These are phyloP conservation scores for Brachycybe producta DNA, from an alignment of 2,888 invertebrate genomes.

Conservation along the genomic window DNA sequence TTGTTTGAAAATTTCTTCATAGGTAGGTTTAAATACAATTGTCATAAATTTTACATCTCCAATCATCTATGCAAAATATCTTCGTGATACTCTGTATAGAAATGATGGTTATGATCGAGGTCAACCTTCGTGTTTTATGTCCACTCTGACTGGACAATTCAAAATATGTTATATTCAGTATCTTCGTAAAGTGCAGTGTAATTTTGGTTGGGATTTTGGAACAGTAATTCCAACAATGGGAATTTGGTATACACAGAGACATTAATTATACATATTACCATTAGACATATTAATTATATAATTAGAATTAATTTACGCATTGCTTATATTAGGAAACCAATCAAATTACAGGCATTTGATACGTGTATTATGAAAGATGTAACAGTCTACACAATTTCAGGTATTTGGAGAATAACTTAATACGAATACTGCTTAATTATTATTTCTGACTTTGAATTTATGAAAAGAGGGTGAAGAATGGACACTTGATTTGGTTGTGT, in stretches of 20 bases:
- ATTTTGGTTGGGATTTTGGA: conserved; percentile 95
- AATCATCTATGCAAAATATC: conserved; percentile 44
- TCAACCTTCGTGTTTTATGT: conserved; percentile 32
- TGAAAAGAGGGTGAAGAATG: too few relatives aligned
- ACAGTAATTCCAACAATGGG: conserved; percentile 87
- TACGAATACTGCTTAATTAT: too few relatives aligned
- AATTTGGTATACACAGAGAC: conserved; percentile 61
- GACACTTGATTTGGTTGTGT: too few relatives aligned
- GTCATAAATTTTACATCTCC: conserved; percentile 51
- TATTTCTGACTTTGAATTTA: too few relatives aligned
- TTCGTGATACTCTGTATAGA: too few relatives aligned
- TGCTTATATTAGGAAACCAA: conserved; percentile 58
- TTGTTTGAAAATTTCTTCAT: conserved; percentile 36
- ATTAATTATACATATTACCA: not conserved
- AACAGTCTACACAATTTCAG: conserved; percentile 31
- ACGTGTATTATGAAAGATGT: conserved; percentile 50
- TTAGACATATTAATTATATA: too few relatives aligned
- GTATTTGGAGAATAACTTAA: too few relatives aligned
- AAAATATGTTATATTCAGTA: conserved; percentile 90
- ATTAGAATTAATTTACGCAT: too few relatives aligned
- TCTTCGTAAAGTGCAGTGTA: conserved; percentile 82
- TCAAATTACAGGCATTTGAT: conserved; percentile 50
- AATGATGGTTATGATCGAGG: too few relatives aligned
- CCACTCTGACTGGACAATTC: conserved; percentile 46
- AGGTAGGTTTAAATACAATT: conserved; percentile 44